Base-by-base conservation (phyloP, 2,888 invertebrate genomes). In the Phyllotreta striolata region DNA sequence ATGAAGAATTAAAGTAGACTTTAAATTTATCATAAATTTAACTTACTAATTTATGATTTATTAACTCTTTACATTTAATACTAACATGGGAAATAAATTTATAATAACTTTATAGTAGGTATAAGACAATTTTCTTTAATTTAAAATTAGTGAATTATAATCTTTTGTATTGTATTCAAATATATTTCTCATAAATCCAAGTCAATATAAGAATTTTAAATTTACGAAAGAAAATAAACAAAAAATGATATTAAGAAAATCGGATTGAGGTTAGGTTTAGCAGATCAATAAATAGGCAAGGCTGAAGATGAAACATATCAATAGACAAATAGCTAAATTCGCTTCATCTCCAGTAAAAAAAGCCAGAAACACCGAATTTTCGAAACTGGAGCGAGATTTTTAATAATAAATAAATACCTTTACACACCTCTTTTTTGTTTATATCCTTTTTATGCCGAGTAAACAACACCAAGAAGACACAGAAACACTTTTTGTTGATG, bases 221-320 rank as follows among this genome's bases (percentile, higher is more conserved):
- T 47, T 34, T 47, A 34, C 34, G 34, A 9, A 34, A 47, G 14
- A 13, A 44, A 44, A 44, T 13, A 44, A n/a, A 44, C 14, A 7
- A 44, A 44, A 35, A 35, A 14, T 49, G 14, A 37, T 5, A 14
- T 37, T 49, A 8, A 49, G 34, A 49, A 4, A 35, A 47, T 13
- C 35, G 12, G 7, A 8, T 61, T 64, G 64, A 64, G 66, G 64
- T 66, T 68, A 68, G 47, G 68, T 67, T 37, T 39, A 14, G 34
- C 24, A 60, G 62, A 69, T 69, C 69, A 62, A 69, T 69, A 69
- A 69, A 66, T 64, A 69, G 69, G 66, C 62, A 66, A 65, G 66
- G 69, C 66, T 41, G 59, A 55, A 10, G 49, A 41, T 63, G 3
- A 8, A 51, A 9, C 6, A 14, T 49, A 24, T 24, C 24, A 12